Base-by-base conservation (phyloP, 1,140 invertebrate genomes). In the Drosophila kikkawai region DNA sequence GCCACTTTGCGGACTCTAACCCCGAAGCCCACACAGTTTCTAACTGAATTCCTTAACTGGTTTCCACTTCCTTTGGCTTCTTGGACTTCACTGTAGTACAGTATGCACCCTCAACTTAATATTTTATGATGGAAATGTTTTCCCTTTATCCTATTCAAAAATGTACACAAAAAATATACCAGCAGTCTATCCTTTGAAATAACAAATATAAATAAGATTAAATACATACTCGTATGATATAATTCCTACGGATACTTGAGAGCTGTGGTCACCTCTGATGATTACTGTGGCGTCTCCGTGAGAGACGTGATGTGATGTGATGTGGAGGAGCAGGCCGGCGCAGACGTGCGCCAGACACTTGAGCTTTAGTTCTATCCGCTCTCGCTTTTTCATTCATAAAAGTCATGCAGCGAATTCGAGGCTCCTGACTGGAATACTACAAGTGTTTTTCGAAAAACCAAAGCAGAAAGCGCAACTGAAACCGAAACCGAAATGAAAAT, bases 381-480 rank as follows among this genome's bases (percentile, higher is more conserved):
- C 74, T 51, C 41, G 48, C 59, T 55, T 55, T 66, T 47, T 74
- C 82, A 86, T 86, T 86, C 82, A 86, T 87, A 82, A 76, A 86
- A 82, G 58, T 73, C 82, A 80, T 75, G 80, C 80, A 76, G 80
- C 82, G 58, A 75, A 79, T 85, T 81, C 55, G 45, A 61, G 69
- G 66, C 84, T 87, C 84, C 84, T 87, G 84, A 87, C 84, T 87
- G 84, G 84, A 83, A 87, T 87, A 87, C 67, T 87, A 87, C 67
- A 77, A 56, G 59, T 73, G 65, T 77, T 85, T 85, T 87, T 85
- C 67, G 70, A 83, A 86, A 86, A 87, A 88, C 76, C 79, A 64
- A 85, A 84, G 65, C 74, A 77, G 60, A 84, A 82, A 85, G 75
- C 17, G 77, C 67, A 73, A 80, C 70, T 34, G 71, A 84, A 85